A percentile compares a stretch with the other conserved stretches of the same genome.
Conservation (phyloP, 2,888 invertebrate genomes). For the Microlaimidae sp. region DNA sequence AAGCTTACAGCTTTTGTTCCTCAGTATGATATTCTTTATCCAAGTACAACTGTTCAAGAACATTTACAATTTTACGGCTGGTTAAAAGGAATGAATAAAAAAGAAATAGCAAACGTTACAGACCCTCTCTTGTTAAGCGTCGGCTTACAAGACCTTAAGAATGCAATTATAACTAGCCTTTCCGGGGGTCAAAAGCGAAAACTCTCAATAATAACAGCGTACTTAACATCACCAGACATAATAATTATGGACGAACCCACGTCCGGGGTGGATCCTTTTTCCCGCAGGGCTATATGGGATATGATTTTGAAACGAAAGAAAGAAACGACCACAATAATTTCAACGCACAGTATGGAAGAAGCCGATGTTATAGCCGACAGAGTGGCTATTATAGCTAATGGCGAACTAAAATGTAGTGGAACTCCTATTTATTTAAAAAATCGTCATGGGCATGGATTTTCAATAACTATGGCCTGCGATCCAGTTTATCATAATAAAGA, state of each 20-base stretch:
- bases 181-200: constrained; percentile 74
- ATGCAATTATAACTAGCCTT: constrained; percentile 52
- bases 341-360: too few relatives aligned
- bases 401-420: too few relatives aligned
- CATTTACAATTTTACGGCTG: constrained; percentile 1
- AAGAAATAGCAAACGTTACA: background rate
- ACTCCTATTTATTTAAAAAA: too few relatives aligned
- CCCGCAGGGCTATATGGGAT: too few relatives aligned
- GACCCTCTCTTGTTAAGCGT: background rate
- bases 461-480: too few relatives aligned
- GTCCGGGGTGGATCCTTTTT: too few relatives aligned
- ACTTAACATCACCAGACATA: constrained; percentile 56
- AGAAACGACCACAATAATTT: too few relatives aligned
- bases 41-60: constrained; percentile 7
- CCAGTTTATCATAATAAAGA: too few relatives aligned
- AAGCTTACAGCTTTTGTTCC: background rate
- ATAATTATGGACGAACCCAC: constrained; percentile 66
- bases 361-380: too few relatives aligned
- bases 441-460: too few relatives aligned
- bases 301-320: too few relatives aligned
- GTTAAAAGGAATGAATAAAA: background rate
- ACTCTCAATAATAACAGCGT: constrained; percentile 58
- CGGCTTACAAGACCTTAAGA: background rate
- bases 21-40: constrained; percentile 11
- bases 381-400: too few relatives aligned